Base-by-base conservation (phyloP, 1,140 invertebrate genomes). In the Zaprionus nigranus region DNA sequence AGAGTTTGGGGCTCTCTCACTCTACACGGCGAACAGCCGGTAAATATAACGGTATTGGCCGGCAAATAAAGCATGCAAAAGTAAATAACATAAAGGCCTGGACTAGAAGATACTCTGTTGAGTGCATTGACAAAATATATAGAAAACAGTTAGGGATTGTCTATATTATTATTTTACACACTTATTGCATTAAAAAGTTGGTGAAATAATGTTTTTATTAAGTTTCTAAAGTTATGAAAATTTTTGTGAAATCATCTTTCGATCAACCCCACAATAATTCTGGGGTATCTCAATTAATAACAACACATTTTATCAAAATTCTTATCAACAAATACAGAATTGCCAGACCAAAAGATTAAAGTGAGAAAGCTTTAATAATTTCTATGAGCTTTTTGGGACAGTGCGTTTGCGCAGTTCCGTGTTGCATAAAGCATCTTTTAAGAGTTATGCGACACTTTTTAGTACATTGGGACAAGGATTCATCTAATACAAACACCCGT, bases 21-120 rank as follows among this genome's bases (percentile, higher is more conserved):
- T 77, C 78, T 68, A 72, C 67, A 79, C 60, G n/a, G n/a, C 26
- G 40, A 77, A 62, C 77, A 74, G 85, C 84, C 85, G 84, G 84
- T 75, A 40, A 66, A 60, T 58, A 54, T 81, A 81, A 82, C 71
- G 64, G 75, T 78, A 81, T 49, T 75, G 20, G 43, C 85, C 85
- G 84, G 84, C 74, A 84, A 57, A 63, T 24, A 68, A 22, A 43
- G 46, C 43, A 54, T 0, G 43, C 28, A 43, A 60, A 46, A n/a
- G 5, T 17, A 12, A n/a, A 40, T 4, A 5, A 2, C 6, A 12
- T 4, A 1, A 36, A 20, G 36, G 7, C 6, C 2, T 24, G 11
- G 17, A 61, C 43, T 43, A 13, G 4, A 12, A 26, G n/a, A 58
- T 75, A 24, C 72, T 7, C 56, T 74, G 6, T 30, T 7, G 7